phyloP scores from a whole-genome alignment of 2,113 vertebrate genomes.

The Carassius gibelio region DNA sequence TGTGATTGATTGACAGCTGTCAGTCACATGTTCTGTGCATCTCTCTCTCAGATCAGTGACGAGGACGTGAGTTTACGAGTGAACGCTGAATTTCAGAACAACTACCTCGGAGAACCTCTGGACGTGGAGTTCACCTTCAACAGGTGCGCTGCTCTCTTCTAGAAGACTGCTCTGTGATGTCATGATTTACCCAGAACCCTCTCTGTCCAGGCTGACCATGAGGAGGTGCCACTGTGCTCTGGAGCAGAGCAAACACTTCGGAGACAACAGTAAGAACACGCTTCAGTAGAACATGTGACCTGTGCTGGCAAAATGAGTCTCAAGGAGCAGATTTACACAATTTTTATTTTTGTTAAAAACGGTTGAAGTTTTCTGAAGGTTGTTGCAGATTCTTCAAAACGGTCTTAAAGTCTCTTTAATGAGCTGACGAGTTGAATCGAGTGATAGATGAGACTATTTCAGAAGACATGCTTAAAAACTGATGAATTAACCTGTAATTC shows the following conservation, averaged over 20 bases:
- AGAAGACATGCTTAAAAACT: too few relatives aligned
- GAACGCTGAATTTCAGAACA: constrained; percentile 80
- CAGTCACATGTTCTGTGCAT: not conserved
- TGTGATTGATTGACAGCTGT: constrained; percentile 13
- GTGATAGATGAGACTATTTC: too few relatives aligned
- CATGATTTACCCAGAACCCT: too few relatives aligned
- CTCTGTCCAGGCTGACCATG: constrained; percentile 76
- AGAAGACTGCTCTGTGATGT: too few relatives aligned
- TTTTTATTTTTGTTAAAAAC: too few relatives aligned
- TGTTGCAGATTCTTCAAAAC: too few relatives aligned
- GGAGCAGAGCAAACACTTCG: constrained; percentile 79
- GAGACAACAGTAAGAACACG: constrained; percentile 79
- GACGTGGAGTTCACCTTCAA: constrained; percentile 89
- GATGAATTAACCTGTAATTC: too few relatives aligned
- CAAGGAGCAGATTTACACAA: too few relatives aligned
- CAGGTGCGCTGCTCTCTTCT: constrained; percentile 72
- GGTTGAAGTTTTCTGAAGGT: too few relatives aligned
- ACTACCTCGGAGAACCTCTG: constrained; percentile 87
- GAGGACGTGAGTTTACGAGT: constrained; percentile 85
- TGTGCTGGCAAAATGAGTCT: too few relatives aligned
- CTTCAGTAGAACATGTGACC: not conserved
- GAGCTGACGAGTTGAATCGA: too few relatives aligned
- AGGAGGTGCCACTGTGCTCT: constrained; percentile 88
- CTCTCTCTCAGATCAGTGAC: constrained; percentile 77
- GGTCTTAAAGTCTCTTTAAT: too few relatives aligned